These are phyloP conservation scores for Pygoscelis antarcticus DNA, from an alignment of 2,113 vertebrate genomes.

Conservation along the genomic window DNA sequence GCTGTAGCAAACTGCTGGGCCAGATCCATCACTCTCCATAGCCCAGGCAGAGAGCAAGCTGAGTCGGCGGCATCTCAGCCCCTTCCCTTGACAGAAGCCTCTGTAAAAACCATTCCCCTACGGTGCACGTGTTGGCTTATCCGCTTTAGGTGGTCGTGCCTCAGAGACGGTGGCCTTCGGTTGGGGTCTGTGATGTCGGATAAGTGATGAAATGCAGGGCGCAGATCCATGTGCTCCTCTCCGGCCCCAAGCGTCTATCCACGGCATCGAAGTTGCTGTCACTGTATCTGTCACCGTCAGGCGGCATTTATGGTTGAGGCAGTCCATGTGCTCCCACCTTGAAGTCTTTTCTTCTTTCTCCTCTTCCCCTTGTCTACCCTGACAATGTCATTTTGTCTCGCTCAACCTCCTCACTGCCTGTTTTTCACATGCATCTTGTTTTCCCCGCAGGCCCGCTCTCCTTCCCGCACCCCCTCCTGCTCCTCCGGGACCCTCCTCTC, in stretches of 20 bases:
- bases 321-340: not conserved
- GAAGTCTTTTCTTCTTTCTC: not conserved
- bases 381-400: not conserved
- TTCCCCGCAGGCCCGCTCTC: not conserved
- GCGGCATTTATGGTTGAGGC: not conserved
- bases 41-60: not conserved
- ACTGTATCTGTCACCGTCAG: not conserved
- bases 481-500: not conserved
- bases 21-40: not conserved
- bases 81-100: not conserved
- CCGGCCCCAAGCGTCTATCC: rapidly evolving
- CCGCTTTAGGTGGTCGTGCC: not conserved
- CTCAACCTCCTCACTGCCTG: not conserved
- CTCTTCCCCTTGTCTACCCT: not conserved
- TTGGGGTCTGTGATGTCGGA: rapidly evolving
- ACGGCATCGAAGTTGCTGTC: rapidly evolving
- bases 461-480: not conserved
- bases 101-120: not conserved
- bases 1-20: not conserved
- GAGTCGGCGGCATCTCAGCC: not conserved
- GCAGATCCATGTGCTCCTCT: not conserved
- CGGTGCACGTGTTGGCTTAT: rapidly evolving
- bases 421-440: not conserved
- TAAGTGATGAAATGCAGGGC: not conserved
- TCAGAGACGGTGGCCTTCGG: not conserved